A percentile compares a stretch with the other conserved stretches of the same genome.
These are phyloP conservation scores for Adelosebastes latens DNA, from an alignment of 2,797 vertebrate genomes.

Conservation along the genomic window DNA sequence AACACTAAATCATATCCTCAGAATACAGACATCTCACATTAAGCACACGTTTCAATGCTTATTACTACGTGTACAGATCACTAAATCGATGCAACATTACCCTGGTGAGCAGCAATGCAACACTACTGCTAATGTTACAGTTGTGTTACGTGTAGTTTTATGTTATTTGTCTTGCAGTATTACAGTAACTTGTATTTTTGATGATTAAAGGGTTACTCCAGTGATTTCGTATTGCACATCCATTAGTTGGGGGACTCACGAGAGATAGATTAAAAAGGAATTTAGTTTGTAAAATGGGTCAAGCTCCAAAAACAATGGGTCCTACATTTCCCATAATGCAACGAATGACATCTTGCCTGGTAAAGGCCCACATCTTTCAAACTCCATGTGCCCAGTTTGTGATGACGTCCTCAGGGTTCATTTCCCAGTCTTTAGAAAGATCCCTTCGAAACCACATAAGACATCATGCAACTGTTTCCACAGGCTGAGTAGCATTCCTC, in stretches of 20 bases:
- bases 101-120: background rate
- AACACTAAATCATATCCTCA: background rate
- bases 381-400: background rate
- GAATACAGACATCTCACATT: background rate
- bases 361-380: too few relatives aligned
- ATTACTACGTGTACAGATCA: background rate
- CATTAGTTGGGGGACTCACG: background rate
- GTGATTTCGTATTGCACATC: background rate
- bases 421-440: background rate
- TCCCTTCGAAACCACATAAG: background rate
- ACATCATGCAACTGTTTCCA: too few relatives aligned
- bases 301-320: background rate
- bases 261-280: too few relatives aligned
- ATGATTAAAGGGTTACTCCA: background rate
- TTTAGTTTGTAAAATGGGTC: background rate
- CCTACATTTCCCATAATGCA: background rate
- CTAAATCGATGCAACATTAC: background rate
- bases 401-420: background rate
- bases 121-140: background rate
- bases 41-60: background rate
- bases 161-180: background rate
- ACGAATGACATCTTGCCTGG: background rate
- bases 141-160: background rate
- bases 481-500: too few relatives aligned
- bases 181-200: background rate